Base-by-base conservation (phyloP, 2,797 vertebrate species). In the Mionectes olivaceus region DNA sequence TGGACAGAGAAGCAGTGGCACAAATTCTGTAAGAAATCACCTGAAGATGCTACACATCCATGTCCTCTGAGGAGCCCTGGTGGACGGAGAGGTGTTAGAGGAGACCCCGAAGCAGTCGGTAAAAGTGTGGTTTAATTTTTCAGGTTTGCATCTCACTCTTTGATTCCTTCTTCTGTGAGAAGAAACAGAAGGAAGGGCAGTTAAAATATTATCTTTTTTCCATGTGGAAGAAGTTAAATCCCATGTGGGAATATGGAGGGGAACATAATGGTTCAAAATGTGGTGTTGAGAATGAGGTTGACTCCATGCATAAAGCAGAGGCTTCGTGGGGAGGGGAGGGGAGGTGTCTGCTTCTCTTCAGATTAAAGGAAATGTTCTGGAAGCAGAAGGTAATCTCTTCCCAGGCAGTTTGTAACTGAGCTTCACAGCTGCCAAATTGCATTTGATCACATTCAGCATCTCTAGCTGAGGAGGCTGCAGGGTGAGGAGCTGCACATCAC, bases 371-470 rank as follows among this genome's bases (percentile, higher is more conserved):
- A 85, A 17, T 64, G 75, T 83, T 94, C 68, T 67, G 70, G 84
- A 89, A 82, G 61, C 44, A 2, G 10, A 69, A 94, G 82, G 69
- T 46, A 89, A 92, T 78, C 86, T 70, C 84, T 74, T 85, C 53
- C 79, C 79, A 87, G 91, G 79, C 71, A 9, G 91, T 83, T 80
- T 89, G 95, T 80, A 93, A 94, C 32, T 0, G 71, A 96, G 89
- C 89, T 91, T 64, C 78, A 76, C 89, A 90, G 94, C 96, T 94
- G 96, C 94, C 95, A 95, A 67, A 2, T 4, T 75, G 68, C 60
- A 82, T 94, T 41, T 89, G 84, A 27, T 91, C 84, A 77, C 75
- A 47, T 1, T 9, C 75, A 44, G 43, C 63, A 37, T 59, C 81
- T 73, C 75, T 57, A 88, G 91, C 82, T 53, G 81, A 13, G 73